Evolutionary conservation across 2,888 invertebrate species (phyloP).

Genomic region (Dasysyrphus tricinctus): DNA sequence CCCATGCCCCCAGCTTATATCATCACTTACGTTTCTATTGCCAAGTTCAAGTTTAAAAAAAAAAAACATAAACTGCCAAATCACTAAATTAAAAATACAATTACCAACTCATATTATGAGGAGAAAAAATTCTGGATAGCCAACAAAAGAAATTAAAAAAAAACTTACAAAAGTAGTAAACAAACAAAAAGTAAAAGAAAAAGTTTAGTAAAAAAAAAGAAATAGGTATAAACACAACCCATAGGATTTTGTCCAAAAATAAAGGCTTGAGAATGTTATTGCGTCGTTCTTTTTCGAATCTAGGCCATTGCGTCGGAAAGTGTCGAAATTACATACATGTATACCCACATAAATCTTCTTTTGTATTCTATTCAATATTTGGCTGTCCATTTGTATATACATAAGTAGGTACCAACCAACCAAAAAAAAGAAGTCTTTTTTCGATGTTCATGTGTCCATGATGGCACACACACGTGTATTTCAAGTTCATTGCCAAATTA

Average conservation of each 20-base stretch:
- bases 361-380: slow-evolving; percentile 50
- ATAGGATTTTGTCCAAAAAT: slow-evolving; percentile 13
- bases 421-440: not conserved
- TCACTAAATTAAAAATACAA: slow-evolving; percentile 19
- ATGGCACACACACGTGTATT: slow-evolving; percentile 67
- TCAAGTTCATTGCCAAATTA: slow-evolving; percentile 73
- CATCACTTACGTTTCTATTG: no score
- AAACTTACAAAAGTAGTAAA: not conserved
- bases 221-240: not conserved
- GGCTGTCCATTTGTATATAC: slow-evolving; percentile 17
- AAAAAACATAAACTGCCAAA: not conserved
- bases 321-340: slow-evolving; percentile 44
- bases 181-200: slow-evolving; percentile 34
- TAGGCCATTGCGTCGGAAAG: slow-evolving; percentile 77
- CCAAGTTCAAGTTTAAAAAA: not conserved
- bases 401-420: not conserved
- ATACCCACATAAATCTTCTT: not conserved
- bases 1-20: no score
- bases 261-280: slow-evolving; percentile 56
- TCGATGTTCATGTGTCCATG: slow-evolving; percentile 26
- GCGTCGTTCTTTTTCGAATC: slow-evolving; percentile 70
- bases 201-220: slow-evolving; percentile 15
- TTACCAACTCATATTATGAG: not conserved
- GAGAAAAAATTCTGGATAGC: not conserved
- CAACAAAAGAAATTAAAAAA: not conserved